Base-by-base conservation (phyloP, 2,888 invertebrate genomes). In the Crepidodera aurea region DNA sequence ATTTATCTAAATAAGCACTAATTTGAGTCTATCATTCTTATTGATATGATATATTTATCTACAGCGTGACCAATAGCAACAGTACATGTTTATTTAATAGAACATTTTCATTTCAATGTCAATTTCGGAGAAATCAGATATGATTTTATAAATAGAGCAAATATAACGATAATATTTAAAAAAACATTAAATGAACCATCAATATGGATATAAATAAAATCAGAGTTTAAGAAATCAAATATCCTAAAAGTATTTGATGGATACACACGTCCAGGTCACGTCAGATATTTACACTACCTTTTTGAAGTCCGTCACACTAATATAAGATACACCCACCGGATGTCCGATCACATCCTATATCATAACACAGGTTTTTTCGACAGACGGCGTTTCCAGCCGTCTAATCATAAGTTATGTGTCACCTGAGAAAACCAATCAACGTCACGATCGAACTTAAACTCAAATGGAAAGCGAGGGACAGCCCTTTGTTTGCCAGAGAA, bases 391-490 rank as follows among this genome's bases (percentile, higher is more conserved):
- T 44, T 44, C 37, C 51, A 8, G 29, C 53, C 42, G 19, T n/a
- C 39, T 63, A 60, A 56, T 58, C 55, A 53, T 65, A 69, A 58
- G 70, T 65, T 67, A 75, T 65, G 66, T 74, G 77, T 77, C 76
- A 77, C 77, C 77, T 76, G 64, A 74, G 70, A 60, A 73, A 67
- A 55, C 72, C 64, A 60, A 71, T 64, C 70, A 74, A 69, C 64
- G 62, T 61, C 62, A 73, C 60, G 62, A 69, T 64, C 58, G 66
- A 55, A 50, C 67, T 58, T 60, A 68, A 51, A 46, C 55, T 58
- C 58, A 69, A 67, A 71, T 69, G 69, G 63, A 64, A 66, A 70
- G 62, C 63, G 54, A 66, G 54, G 32, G 64, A 60, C 44, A 60
- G 64, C 51, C 60, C 56, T 46, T 53, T 56, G 51, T 58, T 51